Conservation (phyloP, 2,797 vertebrate species). For the Rhinella marina region DNA sequence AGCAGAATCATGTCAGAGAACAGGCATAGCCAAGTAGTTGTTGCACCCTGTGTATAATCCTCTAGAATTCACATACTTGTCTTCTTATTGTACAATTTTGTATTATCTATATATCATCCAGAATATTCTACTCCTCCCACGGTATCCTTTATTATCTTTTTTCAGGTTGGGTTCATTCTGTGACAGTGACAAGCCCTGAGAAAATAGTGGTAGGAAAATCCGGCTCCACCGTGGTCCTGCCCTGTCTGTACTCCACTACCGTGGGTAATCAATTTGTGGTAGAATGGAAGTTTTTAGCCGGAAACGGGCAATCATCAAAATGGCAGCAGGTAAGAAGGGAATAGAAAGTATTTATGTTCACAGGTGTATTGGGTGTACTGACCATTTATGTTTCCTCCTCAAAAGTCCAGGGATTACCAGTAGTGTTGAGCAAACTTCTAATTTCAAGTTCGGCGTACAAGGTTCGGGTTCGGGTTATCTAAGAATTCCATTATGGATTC, state of each 20-base stretch:
- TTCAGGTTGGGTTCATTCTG: conserved; percentile 30
- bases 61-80: too few relatives aligned
- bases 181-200: conserved; percentile 67
- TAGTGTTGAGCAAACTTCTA: too few relatives aligned
- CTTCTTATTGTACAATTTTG: too few relatives aligned
- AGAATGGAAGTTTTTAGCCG: conserved; percentile 73
- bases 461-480: too few relatives aligned
- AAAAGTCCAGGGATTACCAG: neutral
- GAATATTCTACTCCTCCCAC: neutral
- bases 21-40: neutral
- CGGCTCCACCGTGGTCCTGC: conserved; percentile 66
- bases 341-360: too few relatives aligned
- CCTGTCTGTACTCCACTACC: conserved; percentile 71
- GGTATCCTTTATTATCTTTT: neutral
- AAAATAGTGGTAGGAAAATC: conserved; percentile 65
- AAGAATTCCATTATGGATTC: too few relatives aligned
- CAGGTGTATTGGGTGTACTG: neutral
- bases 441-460: too few relatives aligned
- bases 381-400: neutral
- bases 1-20: neutral
- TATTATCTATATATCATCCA: neutral
- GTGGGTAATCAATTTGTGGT: conserved; percentile 70
- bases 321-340: conserved; percentile 46
- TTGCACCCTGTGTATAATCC: too few relatives aligned
- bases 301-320: conserved; percentile 36